Conservation (phyloP, 2,888 invertebrate species). For the Metopia argyrocephala region DNA sequence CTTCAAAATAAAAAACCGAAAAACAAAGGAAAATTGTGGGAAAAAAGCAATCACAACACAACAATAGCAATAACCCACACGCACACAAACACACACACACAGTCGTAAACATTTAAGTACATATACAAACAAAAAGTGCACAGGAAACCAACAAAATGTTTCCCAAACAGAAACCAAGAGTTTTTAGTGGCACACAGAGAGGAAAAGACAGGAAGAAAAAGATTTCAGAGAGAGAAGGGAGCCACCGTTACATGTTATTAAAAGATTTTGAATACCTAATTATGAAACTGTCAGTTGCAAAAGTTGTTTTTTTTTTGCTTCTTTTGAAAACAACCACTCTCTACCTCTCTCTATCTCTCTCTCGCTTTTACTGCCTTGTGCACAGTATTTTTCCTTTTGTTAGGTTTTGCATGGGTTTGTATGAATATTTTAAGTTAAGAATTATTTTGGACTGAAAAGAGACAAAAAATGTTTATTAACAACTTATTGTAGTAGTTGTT, state of each 20-base stretch:
- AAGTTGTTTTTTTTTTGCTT: constrained; percentile 75
- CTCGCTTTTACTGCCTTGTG: no score
- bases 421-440: no score
- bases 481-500: no score
- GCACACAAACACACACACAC: constrained; percentile 1
- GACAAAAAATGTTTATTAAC: no score
- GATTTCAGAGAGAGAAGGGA: constrained; percentile 15
- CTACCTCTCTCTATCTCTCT: no score
- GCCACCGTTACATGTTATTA: constrained; percentile 72
- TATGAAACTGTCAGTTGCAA: constrained; percentile 79
- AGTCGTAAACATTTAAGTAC: constrained; percentile 1
- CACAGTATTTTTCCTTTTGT: no score
- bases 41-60: constrained; percentile 38
- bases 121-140: not conserved
- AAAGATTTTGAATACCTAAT: constrained; percentile 79
- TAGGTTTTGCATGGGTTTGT: no score
- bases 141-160: not conserved
- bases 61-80: constrained; percentile 29
- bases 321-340: no score
- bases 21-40: no score
- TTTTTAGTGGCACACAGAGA: constrained; percentile 49
- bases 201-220: not conserved
- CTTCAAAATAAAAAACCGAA: no score
- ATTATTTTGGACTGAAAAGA: no score
- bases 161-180: constrained; percentile 56